Evolutionary conservation across 2,113 vertebrate species (phyloP), one percentile per base, ranked within the genome.

Genomic region (Rattus rattus): DNA sequence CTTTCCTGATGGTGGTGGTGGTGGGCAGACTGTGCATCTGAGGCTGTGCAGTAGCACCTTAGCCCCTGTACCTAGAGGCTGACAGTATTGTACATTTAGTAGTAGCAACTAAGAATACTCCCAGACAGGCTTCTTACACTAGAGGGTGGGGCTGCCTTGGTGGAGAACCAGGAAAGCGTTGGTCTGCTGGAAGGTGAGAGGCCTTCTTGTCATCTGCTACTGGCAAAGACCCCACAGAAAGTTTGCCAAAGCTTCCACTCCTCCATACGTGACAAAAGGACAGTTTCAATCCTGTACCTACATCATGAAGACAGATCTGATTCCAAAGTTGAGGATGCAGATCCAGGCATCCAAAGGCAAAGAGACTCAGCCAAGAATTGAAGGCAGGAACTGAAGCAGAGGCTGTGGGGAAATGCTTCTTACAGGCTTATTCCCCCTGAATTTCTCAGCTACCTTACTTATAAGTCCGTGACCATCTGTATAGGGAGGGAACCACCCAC

Each of bases 161-260:
- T 28, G n/a, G 36, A 81, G 1, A 19, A 43, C 39, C 11, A 7
- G 72, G 79, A 30, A 76, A 63, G 26, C 28, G 5, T 13, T 19
- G 54, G 11, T 56, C 83, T 47, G 33, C 7, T 13, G 3, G 5
- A 63, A 75, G 61, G 49, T 24, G 4, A 11, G 63, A 63, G 36
- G 36, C n/a, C 54, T 20, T 49, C 89, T 73, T 39, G 7, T 12
- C 69, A 81, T 93, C 91, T 92, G 33, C 61, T 49, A 2, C 69
- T 52, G 20, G 11, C 12, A 33, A 56, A 39, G 47, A 5, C 12
- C 13, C 4, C 6, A 26, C 59, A n/a, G 2, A 77, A 1, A 67
- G 19, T 7, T n/a, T 54, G 49, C 4, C 1, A 22, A 67, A 47
- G 49, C 33, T n/a, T 80, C 5, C 0, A 3, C 14, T 47, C 7